phyloP scores from a whole-genome alignment of 2,888 invertebrate genomes.

The Phania funesta region DNA sequence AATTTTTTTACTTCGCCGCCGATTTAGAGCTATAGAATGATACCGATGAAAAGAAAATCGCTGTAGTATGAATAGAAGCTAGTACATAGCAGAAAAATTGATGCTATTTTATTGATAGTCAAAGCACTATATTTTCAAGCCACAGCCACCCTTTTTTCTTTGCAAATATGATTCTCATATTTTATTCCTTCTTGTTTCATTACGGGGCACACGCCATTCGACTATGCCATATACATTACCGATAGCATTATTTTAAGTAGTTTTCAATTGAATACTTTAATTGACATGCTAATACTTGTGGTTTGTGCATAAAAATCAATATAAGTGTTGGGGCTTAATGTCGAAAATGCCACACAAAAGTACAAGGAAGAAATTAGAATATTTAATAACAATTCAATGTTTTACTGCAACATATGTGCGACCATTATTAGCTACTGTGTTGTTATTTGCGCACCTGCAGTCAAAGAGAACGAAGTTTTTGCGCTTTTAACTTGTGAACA shows the following conservation, averaged over 20 bases:
- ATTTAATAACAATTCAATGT: background rate
- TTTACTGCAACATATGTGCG: background rate
- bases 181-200: background rate
- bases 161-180: too few species aligned
- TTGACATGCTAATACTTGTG: conserved; percentile 22
- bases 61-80: too few species aligned
- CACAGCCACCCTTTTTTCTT: too few species aligned
- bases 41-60: too few species aligned
- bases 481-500: too few species aligned
- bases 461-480: background rate
- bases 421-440: background rate
- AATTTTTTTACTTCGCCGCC: too few species aligned
- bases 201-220: background rate
- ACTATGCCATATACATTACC: background rate
- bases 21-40: too few species aligned
- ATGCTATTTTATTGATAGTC: too few species aligned
- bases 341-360: background rate
- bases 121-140: too few species aligned
- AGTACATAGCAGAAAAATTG: too few species aligned
- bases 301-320: conserved; percentile 12
- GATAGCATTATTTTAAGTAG: background rate
- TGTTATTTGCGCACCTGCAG: background rate
- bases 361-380: background rate
- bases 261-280: conserved; percentile 15
- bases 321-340: conserved; percentile 18